phyloP scores from a whole-genome alignment of 2,113 vertebrate genomes.

The Peucedramus taeniatus region DNA sequence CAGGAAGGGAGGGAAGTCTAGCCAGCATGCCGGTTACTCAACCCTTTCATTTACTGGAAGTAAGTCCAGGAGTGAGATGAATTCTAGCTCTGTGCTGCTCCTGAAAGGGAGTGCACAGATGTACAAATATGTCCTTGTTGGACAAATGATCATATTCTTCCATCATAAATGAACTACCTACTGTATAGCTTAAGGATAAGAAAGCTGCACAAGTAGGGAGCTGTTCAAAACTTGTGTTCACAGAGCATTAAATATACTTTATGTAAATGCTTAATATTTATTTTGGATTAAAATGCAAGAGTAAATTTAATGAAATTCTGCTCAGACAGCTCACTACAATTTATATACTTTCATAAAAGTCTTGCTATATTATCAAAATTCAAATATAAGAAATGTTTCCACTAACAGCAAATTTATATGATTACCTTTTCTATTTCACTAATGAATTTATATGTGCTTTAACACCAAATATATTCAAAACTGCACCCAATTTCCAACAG shows the following conservation, averaged over 20 bases:
- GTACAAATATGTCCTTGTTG: conserved; percentile 87
- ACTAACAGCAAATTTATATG: background rate
- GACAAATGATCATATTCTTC: conserved; percentile 78
- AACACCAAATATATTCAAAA: conserved; percentile 24
- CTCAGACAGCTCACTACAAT: background rate
- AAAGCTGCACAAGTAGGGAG: conserved; percentile 66
- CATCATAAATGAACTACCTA: conserved; percentile 77
- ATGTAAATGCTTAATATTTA: conserved; percentile 69
- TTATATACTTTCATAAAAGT: conserved; percentile 22
- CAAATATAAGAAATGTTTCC: conserved; percentile 25
- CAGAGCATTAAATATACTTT: conserved; percentile 59
- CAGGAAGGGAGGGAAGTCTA: conserved; percentile 92
- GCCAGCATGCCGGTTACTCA: conserved; percentile 75
- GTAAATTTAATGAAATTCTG: conserved; percentile 43
- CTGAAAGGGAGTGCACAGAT: conserved; percentile 75
- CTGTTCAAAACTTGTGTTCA: conserved; percentile 64
- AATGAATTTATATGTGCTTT: background rate
- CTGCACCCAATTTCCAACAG: background rate
- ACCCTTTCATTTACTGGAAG: conserved; percentile 83
- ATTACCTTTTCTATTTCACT: background rate
- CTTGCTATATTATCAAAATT: conserved; percentile 33
- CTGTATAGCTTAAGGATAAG: conserved; percentile 72
- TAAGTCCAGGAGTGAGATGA: conserved; percentile 79
- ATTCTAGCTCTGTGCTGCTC: conserved; percentile 86
- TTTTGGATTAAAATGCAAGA: conserved; percentile 60